A percentile compares a stretch with the other conserved stretches of the same genome.
Conservation (phyloP, 92 coral and sea anemone species). For the Anthopleura xanthogrammica region DNA sequence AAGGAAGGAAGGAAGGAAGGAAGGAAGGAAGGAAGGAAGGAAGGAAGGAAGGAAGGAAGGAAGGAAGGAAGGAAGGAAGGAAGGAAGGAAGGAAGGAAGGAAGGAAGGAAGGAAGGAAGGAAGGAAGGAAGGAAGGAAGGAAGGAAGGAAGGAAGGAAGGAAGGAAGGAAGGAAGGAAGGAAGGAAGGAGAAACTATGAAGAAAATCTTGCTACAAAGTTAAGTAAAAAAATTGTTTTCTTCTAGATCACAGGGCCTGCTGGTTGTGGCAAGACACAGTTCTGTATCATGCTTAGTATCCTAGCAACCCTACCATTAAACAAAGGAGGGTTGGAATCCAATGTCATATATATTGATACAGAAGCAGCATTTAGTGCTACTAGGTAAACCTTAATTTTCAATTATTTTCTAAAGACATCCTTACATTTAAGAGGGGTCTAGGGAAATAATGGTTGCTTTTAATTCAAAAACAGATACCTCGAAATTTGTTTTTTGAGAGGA, state of each 20-base stretch:
- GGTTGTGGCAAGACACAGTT: slow-evolving; percentile 98
- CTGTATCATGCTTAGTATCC: slow-evolving; percentile 85
- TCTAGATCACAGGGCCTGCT: slow-evolving; percentile 90
- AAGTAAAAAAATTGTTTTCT: background rate
- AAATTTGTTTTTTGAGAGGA: no score
- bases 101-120: background rate
- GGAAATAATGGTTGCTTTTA: background rate
- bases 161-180: no score
- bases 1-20: background rate
- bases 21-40: background rate
- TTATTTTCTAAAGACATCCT: background rate
- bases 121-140: no score
- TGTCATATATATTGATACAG: slow-evolving; percentile 92
- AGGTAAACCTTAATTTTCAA: slow-evolving; percentile 45
- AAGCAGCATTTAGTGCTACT: slow-evolving; percentile 90
- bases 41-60: background rate
- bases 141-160: background rate
- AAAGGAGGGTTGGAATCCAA: slow-evolving; percentile 75
- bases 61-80: background rate
- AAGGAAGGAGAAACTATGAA: no score
- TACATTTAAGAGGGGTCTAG: background rate
- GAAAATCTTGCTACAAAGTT: no score
- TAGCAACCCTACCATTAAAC: slow-evolving; percentile 69
- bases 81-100: background rate
- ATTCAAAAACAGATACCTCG: no score